These are phyloP conservation scores for Simalia tracyae DNA, from an alignment of 2,797 vertebrate genomes.

Conservation along the genomic window DNA sequence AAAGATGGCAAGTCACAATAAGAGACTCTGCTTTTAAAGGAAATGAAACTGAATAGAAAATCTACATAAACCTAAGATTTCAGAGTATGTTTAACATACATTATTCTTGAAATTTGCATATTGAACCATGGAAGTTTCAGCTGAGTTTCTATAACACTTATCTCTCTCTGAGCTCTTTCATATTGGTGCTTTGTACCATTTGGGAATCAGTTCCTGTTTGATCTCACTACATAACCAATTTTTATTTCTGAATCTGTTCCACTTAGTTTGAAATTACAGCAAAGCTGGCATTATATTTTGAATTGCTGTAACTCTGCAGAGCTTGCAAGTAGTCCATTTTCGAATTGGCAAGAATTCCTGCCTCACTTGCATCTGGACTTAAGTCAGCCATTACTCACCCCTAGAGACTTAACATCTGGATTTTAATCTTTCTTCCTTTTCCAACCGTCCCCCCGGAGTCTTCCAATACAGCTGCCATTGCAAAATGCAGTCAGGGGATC, in stretches of 20 bases:
- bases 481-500: not conserved
- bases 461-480: not conserved
- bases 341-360: not conserved
- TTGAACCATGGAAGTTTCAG: not conserved
- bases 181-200: not conserved
- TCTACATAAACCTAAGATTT: conserved; percentile 36
- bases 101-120: conserved; percentile 37
- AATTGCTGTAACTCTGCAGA: not conserved
- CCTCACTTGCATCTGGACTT: not conserved
- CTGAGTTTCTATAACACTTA: not conserved
- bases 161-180: not conserved
- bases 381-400: not conserved
- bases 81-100: conserved; percentile 16
- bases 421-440: not conserved
- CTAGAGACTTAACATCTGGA: not conserved
- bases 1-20: conserved; percentile 40
- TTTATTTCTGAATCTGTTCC: not conserved
- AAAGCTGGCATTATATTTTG: not conserved
- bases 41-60: conserved; percentile 50
- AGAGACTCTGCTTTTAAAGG: not conserved
- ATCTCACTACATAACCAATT: not conserved
- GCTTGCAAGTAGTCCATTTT: not conserved
- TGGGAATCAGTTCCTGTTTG: not conserved
- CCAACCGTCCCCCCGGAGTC: not conserved
- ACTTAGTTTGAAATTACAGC: not conserved